Base-by-base conservation (phyloP, 2,888 invertebrate genomes). In the Pycnomerus fuliginosus region DNA sequence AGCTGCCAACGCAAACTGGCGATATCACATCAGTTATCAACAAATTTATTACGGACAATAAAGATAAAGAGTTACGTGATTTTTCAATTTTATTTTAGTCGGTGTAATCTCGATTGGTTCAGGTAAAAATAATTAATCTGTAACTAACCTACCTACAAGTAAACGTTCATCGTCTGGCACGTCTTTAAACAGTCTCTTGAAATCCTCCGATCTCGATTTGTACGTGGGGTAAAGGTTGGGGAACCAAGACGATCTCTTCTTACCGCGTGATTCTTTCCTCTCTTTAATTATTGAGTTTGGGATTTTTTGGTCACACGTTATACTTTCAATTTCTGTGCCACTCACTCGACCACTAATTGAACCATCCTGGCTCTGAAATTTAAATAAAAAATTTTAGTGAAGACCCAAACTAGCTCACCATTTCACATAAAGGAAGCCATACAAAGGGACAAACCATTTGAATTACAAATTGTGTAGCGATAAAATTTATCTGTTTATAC, bases 151-250 rank as follows among this genome's bases (percentile, higher is more conserved):
- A 94, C 95, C 96, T 58, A 95, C 94, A 69, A 96, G 87, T 54
- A 96, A 82, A 59, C 94, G 78, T 70, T 96, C 95, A 62, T 93
- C 91, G 47, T 84, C 83, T 0, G 95, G 94, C 52, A 96, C 81
- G 45, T 91, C 90, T 70, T 90, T 92, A 72, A 97, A 97, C 49
- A 93, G 83, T 65, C 87, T 80, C 67, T 88, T 92, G 71, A 95
- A 96, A 73, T 96, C 94, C 61, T 91, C 91, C 2, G 89, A 88
- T 57, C 92, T 81, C 47, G 91, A 91, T 74, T 96, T 96, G 72
- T 97, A 97, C 0, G 92, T 93, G 22, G 96, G 94, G 72, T 89
- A 88, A 24, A 90, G 77, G 2, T 87, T 80, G 73, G 84, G 89
- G 70, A 90, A 90, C 89, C 90, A 91, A 45, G 89, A 85, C 46